Evolutionary conservation across 2,113 vertebrate genomes (phyloP).

Genomic region (Myotis yumanensis): DNA sequence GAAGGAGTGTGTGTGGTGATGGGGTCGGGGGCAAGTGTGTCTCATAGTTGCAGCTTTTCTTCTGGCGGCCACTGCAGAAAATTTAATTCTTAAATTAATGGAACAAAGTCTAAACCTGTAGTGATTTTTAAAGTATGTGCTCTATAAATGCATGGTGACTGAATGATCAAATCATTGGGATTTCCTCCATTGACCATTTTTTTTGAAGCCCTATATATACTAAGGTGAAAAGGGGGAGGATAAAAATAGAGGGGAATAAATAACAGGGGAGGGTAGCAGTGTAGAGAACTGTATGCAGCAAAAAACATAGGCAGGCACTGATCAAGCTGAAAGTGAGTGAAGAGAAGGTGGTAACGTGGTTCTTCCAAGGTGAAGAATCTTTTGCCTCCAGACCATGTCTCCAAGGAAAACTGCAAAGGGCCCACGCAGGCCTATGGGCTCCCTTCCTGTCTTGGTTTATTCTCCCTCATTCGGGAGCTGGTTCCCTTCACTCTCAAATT

Average conservation of each 20-base stretch:
- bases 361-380: neutral
- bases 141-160: neutral
- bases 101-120: neutral
- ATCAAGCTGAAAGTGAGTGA: neutral
- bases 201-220: neutral
- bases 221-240: neutral
- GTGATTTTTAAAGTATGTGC: neutral
- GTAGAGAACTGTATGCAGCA: fast-evolving
- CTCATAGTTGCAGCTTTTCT: neutral
- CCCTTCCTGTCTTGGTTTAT: neutral
- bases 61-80: neutral
- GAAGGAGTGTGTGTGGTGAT: neutral
- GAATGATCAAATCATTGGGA: neutral
- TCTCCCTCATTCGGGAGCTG: neutral
- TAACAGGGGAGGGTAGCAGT: fast-evolving
- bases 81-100: neutral
- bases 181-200: neutral
- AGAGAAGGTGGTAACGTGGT: neutral
- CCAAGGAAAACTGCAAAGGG: neutral
- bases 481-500: neutral
- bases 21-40: fast-evolving
- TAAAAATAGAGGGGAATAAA: neutral
- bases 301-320: neutral
- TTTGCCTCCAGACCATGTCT: neutral
- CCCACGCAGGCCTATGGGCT: too few relatives aligned